A percentile compares a stretch with the other conserved stretches of the same genome.
Evolutionary conservation across 1,140 invertebrate genomes (phyloP).

Genomic region (Aphelenchoides fujianensis): DNA sequence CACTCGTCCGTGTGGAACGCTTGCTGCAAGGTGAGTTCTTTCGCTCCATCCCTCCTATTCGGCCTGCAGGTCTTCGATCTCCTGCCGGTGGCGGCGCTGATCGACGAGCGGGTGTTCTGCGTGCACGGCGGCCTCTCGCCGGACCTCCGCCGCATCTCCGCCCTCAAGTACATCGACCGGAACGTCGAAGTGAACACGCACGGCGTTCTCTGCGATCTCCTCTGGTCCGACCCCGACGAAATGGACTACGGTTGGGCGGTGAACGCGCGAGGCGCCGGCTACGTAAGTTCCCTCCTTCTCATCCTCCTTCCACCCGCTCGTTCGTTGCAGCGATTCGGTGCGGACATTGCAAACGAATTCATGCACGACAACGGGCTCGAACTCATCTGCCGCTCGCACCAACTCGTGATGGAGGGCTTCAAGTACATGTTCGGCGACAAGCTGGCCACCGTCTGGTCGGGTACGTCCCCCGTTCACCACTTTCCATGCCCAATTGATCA

Average conservation of each 20-base stretch:
- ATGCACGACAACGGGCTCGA: slow-evolving; percentile 86
- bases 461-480: too few species aligned
- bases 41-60: slow-evolving; percentile 5
- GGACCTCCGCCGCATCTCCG: slow-evolving; percentile 50
- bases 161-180: slow-evolving; percentile 46
- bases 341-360: slow-evolving; percentile 67
- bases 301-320: slow-evolving; percentile 53
- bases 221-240: slow-evolving; percentile 95
- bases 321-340: slow-evolving; percentile 45
- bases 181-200: slow-evolving; percentile 53
- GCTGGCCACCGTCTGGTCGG: slow-evolving; percentile 92
- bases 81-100: slow-evolving; percentile 55
- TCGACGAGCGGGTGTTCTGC: slow-evolving; percentile 51
- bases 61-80: slow-evolving; percentile 57
- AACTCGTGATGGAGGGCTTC: slow-evolving; percentile 90
- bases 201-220: slow-evolving; percentile 63
- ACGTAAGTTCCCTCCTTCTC: slow-evolving; percentile 70
- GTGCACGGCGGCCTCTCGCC: slow-evolving; percentile 54
- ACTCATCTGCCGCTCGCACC: slow-evolving; percentile 93
- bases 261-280: slow-evolving; percentile 87
- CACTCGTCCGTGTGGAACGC: slow-evolving; percentile 58
- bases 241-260: slow-evolving; percentile 79
- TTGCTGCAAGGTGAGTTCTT: slow-evolving; percentile 53
- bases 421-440: slow-evolving; percentile 94
- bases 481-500: too few species aligned